A percentile compares a stretch with the other conserved stretches of the same genome.
Conservation (phyloP, 1,140 invertebrate genomes). For the Artemia franciscana region DNA sequence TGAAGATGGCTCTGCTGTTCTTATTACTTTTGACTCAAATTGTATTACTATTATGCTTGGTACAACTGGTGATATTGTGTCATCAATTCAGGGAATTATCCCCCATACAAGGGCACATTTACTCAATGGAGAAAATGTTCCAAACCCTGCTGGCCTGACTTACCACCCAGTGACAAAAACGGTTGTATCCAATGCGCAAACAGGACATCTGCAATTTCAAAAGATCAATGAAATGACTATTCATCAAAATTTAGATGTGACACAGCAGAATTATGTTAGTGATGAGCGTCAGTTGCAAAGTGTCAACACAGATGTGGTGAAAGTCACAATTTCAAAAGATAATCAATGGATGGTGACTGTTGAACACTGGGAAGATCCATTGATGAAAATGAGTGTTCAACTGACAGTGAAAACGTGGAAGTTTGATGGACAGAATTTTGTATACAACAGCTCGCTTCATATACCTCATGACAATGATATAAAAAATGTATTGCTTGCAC, state of each 20-base stretch:
- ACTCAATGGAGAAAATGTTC: constrained; percentile 17
- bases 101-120: constrained; percentile 4
- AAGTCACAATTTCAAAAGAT: constrained; percentile 34
- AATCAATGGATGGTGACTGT: constrained; percentile 55
- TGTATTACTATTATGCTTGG: constrained; percentile 41
- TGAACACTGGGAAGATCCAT: constrained; percentile 26
- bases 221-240: constrained; percentile 35
- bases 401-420: constrained; percentile 55
- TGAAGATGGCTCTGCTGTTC: constrained; percentile 34
- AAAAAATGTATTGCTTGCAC: constrained; percentile 34
- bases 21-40: constrained; percentile 46
- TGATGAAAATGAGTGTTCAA: constrained; percentile 29
- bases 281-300: constrained; percentile 31
- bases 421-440: constrained; percentile 30
- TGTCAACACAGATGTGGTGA: constrained; percentile 40
- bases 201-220: constrained; percentile 59
- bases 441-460: constrained; percentile 44
- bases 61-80: constrained; percentile 28
- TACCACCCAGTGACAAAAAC: constrained; percentile 38
- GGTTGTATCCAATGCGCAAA: constrained; percentile 46
- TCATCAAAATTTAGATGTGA: constrained; percentile 50
- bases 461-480: constrained; percentile 39
- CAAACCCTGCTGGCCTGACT: constrained; percentile 36
- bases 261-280: constrained; percentile 40
- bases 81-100: constrained; percentile 28